These are phyloP conservation scores for Drosophila mojavensis DNA, from an alignment of 1,140 invertebrate species.

Conservation along the genomic window DNA sequence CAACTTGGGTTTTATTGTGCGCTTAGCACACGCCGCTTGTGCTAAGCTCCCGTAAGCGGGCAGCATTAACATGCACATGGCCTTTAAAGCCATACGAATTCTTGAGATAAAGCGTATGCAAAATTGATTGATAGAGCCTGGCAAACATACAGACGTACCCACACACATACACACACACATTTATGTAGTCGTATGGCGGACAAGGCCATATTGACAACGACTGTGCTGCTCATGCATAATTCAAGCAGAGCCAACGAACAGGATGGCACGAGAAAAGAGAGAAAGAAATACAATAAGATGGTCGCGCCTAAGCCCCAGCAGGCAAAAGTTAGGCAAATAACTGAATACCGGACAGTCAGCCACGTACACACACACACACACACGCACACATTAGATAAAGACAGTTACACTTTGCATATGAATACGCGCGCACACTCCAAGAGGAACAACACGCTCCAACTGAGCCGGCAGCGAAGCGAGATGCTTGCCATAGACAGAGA, in stretches of 20 bases:
- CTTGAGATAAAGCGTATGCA: slow-evolving; percentile 72
- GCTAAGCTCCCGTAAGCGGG: slow-evolving; percentile 24
- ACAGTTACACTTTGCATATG: slow-evolving; percentile 60
- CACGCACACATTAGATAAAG: background rate
- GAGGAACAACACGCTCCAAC: slow-evolving; percentile 20
- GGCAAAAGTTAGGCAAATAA: slow-evolving; percentile 70
- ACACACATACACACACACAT: slow-evolving; percentile 3
- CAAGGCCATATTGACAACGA: slow-evolving; percentile 70
- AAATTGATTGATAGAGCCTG: slow-evolving; percentile 76
- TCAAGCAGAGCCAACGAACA: slow-evolving; percentile 45
- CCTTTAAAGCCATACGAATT: slow-evolving; percentile 70
- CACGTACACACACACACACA: background rate
- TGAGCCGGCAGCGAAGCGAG: slow-evolving; percentile 23
- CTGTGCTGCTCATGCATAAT: slow-evolving; percentile 70
- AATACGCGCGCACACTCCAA: slow-evolving; percentile 8
- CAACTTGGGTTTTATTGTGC: slow-evolving; percentile 7
- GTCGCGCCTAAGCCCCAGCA: slow-evolving; percentile 30
- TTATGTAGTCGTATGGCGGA: background rate
- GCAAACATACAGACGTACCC: background rate
- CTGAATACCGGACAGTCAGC: slow-evolving; percentile 34
- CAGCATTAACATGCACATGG: slow-evolving; percentile 42
- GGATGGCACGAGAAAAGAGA: slow-evolving; percentile 6
- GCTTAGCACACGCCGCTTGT: slow-evolving; percentile 28
- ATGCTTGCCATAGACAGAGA: slow-evolving; percentile 16
- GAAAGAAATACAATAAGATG: slow-evolving; percentile 47